Conservation (phyloP, 2,888 invertebrate genomes). For the Danaus chrysippus region DNA sequence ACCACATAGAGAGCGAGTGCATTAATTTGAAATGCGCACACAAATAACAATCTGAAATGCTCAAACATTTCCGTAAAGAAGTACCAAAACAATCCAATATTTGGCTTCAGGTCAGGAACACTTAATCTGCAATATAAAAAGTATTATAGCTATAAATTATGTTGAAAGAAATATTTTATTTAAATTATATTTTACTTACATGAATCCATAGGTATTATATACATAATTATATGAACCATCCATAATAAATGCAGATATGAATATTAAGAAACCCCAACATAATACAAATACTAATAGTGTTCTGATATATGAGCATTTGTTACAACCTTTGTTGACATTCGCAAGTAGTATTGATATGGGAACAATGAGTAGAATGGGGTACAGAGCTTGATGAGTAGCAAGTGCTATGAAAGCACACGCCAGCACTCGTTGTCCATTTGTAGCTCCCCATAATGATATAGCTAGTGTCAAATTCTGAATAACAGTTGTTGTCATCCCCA, state of each 20-base stretch:
- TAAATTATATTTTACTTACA: conserved; percentile 77
- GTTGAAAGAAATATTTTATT: conserved; percentile 18
- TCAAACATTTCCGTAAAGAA: conserved; percentile 99
- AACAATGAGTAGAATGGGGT: conserved; percentile 89
- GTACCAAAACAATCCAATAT: conserved; percentile 99
- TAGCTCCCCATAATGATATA: conserved; percentile 83
- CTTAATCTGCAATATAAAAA: conserved; percentile 82
- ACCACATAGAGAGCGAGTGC: conserved; percentile 93
- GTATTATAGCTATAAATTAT: conserved; percentile 39
- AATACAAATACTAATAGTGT: conserved; percentile 74
- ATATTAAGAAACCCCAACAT: conserved; percentile 77
- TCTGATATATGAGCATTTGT: conserved; percentile 68
- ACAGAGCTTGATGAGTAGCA: conserved; percentile 89
- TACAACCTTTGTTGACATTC: conserved; percentile 72
- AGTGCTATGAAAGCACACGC: conserved; percentile 86
- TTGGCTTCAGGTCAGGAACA: conserved; percentile 96
- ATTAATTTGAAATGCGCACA: conserved; percentile 98
- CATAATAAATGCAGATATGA: conserved; percentile 81
- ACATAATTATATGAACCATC: conserved; percentile 82
- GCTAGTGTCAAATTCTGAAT: conserved; percentile 92
- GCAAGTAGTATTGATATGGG: conserved; percentile 87
- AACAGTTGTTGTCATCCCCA: conserved; percentile 93
- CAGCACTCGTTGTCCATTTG: conserved; percentile 80
- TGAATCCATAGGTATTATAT: conserved; percentile 88
- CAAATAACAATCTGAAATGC: conserved; percentile 96